Evolutionary conservation across 2,113 vertebrate species (phyloP).

Genomic region (Xyrauchen texanus): DNA sequence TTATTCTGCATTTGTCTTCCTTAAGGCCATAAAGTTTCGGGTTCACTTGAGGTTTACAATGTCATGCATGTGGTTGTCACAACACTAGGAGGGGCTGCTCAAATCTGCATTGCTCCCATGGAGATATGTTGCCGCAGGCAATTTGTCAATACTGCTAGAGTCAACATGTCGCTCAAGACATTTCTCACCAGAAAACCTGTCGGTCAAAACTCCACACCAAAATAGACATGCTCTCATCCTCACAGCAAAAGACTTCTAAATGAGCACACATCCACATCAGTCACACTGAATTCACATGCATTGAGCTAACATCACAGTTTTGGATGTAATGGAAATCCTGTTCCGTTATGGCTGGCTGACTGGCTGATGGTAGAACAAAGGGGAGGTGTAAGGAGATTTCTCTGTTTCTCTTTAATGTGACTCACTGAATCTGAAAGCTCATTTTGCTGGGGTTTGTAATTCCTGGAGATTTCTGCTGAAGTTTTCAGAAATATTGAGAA

Average conservation of each 20-base stretch:
- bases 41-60: constrained; percentile 29
- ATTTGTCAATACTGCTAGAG: constrained; percentile 57
- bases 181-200: neutral
- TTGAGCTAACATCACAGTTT: constrained; percentile 5
- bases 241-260: constrained; percentile 16
- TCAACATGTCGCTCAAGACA: constrained; percentile 52
- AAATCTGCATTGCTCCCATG: constrained; percentile 21
- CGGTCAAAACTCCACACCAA: constrained; percentile 18
- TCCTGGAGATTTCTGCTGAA: neutral
- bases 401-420: neutral
- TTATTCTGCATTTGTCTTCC: neutral
- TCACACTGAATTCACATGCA: constrained; percentile 1
- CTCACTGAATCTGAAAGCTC: neutral
- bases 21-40: neutral
- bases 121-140: constrained; percentile 38
- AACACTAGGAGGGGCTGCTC: neutral
- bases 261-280: neutral
- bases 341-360: constrained; percentile 26
- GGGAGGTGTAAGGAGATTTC: constrained; percentile 5
- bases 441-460: constrained; percentile 13
- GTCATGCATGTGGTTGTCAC: constrained; percentile 31
- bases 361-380: constrained; percentile 18
- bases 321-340: constrained; percentile 29
- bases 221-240: constrained; percentile 16
- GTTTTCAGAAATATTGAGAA: neutral